Percentiles rank a stretch among this genome's conserved stretches.
These are phyloP conservation scores for Trichogramma dendrolimi DNA, from an alignment of 2,888 invertebrate species.

Conservation along the genomic window DNA sequence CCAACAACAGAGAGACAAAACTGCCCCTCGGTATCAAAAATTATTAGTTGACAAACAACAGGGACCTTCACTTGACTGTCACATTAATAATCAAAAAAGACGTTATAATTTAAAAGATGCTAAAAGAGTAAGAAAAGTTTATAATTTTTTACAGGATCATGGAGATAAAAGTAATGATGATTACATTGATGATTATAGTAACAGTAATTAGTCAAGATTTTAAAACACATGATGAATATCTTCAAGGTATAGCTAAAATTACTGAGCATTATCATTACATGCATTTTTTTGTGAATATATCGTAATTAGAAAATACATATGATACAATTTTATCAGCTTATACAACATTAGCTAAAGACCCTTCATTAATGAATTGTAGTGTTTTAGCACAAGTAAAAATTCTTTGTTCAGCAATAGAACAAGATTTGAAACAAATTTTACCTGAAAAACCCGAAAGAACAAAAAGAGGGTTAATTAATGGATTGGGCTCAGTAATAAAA, in stretches of 20 bases:
- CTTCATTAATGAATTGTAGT: too few relatives aligned
- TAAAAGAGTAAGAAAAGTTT: background rate
- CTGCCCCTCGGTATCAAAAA: background rate
- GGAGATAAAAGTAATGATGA: background rate
- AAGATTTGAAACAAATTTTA: background rate
- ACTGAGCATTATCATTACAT: background rate
- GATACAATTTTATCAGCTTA: background rate
- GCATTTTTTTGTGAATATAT: background rate
- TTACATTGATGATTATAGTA: background rate
- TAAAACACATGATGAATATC: background rate
- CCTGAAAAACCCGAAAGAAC: background rate
- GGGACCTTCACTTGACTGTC: too few relatives aligned
- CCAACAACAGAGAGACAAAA: background rate
- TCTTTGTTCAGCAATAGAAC: too few relatives aligned
- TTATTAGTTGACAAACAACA: background rate
- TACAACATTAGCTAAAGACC: background rate
- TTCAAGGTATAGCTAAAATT: background rate
- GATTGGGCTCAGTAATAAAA: background rate
- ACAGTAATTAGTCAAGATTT: too few relatives aligned
- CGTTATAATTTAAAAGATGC: conserved; percentile 2
- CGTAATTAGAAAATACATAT: background rate
- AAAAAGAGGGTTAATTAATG: background rate
- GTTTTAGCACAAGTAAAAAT: too few relatives aligned
- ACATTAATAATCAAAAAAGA: too few relatives aligned
- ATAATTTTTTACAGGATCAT: background rate